phyloP scores from a whole-genome alignment of 2,113 vertebrate genomes.

The Excalfactoria chinensis region DNA sequence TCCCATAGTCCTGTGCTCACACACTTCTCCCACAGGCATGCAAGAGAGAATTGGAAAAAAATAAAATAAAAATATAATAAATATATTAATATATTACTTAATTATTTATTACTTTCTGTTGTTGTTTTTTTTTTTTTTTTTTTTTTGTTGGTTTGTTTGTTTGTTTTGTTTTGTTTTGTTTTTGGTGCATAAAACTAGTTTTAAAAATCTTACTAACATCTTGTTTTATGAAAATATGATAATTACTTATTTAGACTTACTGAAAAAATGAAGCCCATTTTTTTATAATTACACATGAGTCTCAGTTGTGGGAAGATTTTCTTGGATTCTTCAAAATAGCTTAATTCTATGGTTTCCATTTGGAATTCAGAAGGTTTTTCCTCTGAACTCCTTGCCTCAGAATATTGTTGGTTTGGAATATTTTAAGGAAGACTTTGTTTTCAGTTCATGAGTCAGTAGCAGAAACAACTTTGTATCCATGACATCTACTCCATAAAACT shows the following conservation, averaged over 20 bases:
- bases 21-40: too few relatives aligned
- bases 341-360: neutral
- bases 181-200: neutral
- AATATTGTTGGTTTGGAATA: neutral
- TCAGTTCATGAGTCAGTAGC: neutral
- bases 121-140: too few relatives aligned
- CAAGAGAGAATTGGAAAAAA: too few relatives aligned
- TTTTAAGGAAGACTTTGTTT: rapidly evolving
- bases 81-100: too few relatives aligned
- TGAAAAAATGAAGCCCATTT: neutral
- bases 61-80: too few relatives aligned
- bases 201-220: neutral
- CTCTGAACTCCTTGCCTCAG: neutral
- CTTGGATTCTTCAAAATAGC: neutral
- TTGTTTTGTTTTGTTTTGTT: too few relatives aligned
- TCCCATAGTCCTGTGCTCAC: too few relatives aligned
- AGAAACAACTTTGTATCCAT: neutral
- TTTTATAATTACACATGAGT: constrained; percentile 22
- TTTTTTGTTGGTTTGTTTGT: too few relatives aligned
- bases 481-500: neutral
- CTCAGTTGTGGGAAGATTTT: neutral
- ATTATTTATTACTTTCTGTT: too few relatives aligned
- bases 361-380: neutral
- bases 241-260: constrained; percentile 6
- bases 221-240: neutral